These are phyloP conservation scores for Bufo bufo DNA, from an alignment of 2,113 vertebrate genomes.

Conservation along the genomic window DNA sequence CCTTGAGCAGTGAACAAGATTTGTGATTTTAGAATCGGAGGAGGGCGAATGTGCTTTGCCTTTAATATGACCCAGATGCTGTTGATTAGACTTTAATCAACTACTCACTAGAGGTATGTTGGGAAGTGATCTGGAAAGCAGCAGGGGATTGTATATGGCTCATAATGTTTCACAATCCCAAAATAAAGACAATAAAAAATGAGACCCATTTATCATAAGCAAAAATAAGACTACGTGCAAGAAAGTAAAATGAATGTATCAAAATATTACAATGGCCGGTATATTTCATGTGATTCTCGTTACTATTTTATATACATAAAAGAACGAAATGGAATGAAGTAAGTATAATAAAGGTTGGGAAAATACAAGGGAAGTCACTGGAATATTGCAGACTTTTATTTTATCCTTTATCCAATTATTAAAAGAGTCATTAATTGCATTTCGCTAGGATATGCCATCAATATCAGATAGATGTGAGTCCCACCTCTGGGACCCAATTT, in stretches of 20 bases:
- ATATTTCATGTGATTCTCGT: too few species aligned
- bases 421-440: too few species aligned
- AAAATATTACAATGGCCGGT: background rate
- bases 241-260: background rate
- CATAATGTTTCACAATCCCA: background rate
- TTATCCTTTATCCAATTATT: too few species aligned
- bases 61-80: constrained; percentile 21
- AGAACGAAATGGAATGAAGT: too few species aligned
- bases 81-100: constrained; percentile 34
- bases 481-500: too few species aligned
- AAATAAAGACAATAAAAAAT: background rate
- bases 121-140: constrained; percentile 5
- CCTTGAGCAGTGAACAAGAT: constrained; percentile 11
- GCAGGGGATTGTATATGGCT: background rate
- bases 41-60: background rate
- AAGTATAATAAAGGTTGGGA: too few species aligned
- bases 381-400: too few species aligned
- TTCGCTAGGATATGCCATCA: too few species aligned
- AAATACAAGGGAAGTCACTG: too few species aligned
- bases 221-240: background rate
- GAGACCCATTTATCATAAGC: background rate
- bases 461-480: too few species aligned
- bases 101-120: constrained; percentile 13
- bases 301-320: too few species aligned
- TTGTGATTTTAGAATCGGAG: constrained; percentile 30